Base-by-base conservation (phyloP, 2,888 invertebrate species). In the Agrotis segetum region DNA sequence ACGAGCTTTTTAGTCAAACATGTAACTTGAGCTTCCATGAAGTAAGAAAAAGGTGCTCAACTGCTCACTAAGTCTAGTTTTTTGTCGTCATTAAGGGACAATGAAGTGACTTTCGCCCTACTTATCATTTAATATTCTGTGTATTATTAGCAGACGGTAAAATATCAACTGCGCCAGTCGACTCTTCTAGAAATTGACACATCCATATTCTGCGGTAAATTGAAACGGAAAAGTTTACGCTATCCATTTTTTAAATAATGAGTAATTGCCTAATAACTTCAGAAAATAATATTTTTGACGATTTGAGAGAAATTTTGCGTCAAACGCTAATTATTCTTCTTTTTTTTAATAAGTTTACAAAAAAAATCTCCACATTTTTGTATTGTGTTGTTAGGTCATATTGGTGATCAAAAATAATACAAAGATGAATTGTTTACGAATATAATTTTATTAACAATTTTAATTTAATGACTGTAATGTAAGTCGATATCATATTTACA, bases 391-490 rank as follows among this genome's bases (percentile, higher is more conserved):
- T n/a, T 47, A 34, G 40, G n/a, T 47, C 21, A 59, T 17, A 24
- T 11, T 56, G 14, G 46, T 69, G 44, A 53, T 63, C 21, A 58
- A 59, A 76, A 88, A 90, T 89, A 92, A 94, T 93, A 93, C 94
- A 92, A 95, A 91, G 87, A 88, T 67, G 60, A 67, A 74, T 90
- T 95, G 95, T 94, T 96, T 96, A 96, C 90, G 96, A 96, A 96
- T 96, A 96, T 96, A 96, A 93, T 96, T 96, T 96, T 96, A 96
- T 96, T 96, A 96, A 96, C 96, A 96, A 95, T 95, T 91, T 96
- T 95, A 95, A 93, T 95, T 96, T 95, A 96, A 94, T 96, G 96
- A 96, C 95, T 96, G 96, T 95, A 95, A 88, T 94, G 91, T 94
- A 93, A 95, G 95, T 95, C 95, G 94, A 94, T 95, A 95, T 93